phyloP scores from a whole-genome alignment of 2,888 invertebrate genomes.

The Galeruca laticollis region DNA sequence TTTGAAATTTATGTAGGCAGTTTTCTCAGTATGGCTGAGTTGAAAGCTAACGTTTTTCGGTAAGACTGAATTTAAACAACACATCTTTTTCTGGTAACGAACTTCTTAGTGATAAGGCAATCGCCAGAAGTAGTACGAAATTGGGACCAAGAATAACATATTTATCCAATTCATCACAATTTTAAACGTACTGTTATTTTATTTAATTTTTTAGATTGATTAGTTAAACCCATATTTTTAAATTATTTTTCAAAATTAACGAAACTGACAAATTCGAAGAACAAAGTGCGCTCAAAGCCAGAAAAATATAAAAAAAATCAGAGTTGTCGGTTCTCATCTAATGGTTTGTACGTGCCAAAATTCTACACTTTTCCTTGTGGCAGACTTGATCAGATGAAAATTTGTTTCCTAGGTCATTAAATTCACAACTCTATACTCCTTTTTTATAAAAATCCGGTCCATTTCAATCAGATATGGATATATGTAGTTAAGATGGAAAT shows the following conservation, averaged over 20 bases:
- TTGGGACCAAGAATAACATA: constrained; percentile 45
- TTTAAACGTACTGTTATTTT: background rate
- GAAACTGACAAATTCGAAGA: background rate
- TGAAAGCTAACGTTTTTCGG: constrained; percentile 63
- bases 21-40: constrained; percentile 52
- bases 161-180: constrained; percentile 22
- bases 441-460: no score
- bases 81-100: constrained; percentile 67
- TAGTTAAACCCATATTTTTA: no score
- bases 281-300: background rate
- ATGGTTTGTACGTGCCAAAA: no score
- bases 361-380: no score
- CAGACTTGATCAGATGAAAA: no score
- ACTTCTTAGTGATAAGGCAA: constrained; percentile 63
- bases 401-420: no score
- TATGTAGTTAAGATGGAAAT: no score
- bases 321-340: no score
- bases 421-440: no score
- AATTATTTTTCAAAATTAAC: no score
- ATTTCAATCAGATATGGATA: no score
- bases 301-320: no score
- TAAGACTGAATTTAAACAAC: constrained; percentile 67
- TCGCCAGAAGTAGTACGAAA: constrained; percentile 56
- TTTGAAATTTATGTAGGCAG: constrained; percentile 50
- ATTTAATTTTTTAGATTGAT: background rate